These are phyloP conservation scores for Anticlea derivata DNA, from an alignment of 2,888 invertebrate genomes.

Conservation along the genomic window DNA sequence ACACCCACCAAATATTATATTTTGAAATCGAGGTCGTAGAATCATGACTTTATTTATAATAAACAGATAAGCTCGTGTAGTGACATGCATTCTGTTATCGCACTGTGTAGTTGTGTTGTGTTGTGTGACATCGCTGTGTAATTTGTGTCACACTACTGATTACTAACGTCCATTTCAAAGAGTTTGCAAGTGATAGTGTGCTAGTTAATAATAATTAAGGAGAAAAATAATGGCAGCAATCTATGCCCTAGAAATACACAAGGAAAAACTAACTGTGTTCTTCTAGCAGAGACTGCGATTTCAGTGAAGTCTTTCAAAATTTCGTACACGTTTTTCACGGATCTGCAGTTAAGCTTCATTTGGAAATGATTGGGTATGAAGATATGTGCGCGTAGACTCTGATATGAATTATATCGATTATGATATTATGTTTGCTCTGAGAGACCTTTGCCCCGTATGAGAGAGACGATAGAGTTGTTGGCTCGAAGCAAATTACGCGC, in stretches of 20 bases:
- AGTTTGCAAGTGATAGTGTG: slow-evolving; percentile 11
- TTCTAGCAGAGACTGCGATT: too few species aligned
- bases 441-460: slow-evolving; percentile 16
- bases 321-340: too few species aligned
- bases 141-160: slow-evolving; percentile 23
- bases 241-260: too few species aligned
- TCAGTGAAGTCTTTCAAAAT: too few species aligned
- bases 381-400: slow-evolving; percentile 10
- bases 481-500: not conserved
- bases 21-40: slow-evolving; percentile 39
- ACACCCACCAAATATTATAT: slow-evolving; percentile 36
- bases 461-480: not conserved
- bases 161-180: slow-evolving; percentile 16
- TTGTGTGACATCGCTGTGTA: slow-evolving; percentile 23
- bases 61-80: slow-evolving; percentile 40
- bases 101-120: slow-evolving; percentile 1
- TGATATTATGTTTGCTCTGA: slow-evolving; percentile 1
- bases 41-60: slow-evolving; percentile 36
- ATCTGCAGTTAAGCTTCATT: too few species aligned
- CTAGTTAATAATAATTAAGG: slow-evolving; percentile 4
- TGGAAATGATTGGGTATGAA: too few species aligned
- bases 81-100: slow-evolving; percentile 30
- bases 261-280: too few species aligned
- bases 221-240: too few species aligned
- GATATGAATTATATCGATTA: slow-evolving; percentile 16